Conservation (phyloP, 2,113 vertebrate genomes). For the Patagioenas fasciata region DNA sequence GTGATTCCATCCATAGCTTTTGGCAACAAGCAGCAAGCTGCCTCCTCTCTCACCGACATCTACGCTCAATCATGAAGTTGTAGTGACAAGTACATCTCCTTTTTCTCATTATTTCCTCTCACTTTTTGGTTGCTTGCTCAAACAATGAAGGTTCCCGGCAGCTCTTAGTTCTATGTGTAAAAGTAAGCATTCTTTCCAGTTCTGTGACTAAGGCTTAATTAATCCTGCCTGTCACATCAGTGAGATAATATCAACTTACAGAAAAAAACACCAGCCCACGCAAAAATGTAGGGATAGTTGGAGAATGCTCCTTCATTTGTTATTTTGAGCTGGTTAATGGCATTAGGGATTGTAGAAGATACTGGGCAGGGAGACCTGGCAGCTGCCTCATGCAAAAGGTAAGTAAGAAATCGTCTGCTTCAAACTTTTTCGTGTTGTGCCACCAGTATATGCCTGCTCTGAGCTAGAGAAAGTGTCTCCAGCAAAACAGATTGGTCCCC, state of each 20-base stretch:
- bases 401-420: not conserved
- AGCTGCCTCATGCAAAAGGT: not conserved
- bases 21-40: constrained; percentile 28
- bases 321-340: not conserved
- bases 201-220: constrained; percentile 19
- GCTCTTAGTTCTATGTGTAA: not conserved
- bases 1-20: not conserved
- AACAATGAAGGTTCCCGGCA: constrained; percentile 21
- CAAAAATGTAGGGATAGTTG: not conserved
- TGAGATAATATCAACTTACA: not conserved
- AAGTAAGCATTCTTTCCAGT: not conserved
- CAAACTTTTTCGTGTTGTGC: not conserved
- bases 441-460: not conserved
- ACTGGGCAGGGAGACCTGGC: not conserved
- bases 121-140: constrained; percentile 31
- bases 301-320: not conserved
- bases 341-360: not conserved
- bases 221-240: not conserved
- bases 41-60: not conserved
- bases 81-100: constrained; percentile 25
- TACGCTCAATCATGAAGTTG: not conserved
- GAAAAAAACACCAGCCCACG: not conserved
- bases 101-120: constrained; percentile 46
- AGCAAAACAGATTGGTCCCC: not conserved
- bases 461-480: not conserved